Evolutionary conservation across 2,113 vertebrate genomes (phyloP), one percentile per base, ranked within the genome.

Genomic region (Myxocyprinus asiaticus): DNA sequence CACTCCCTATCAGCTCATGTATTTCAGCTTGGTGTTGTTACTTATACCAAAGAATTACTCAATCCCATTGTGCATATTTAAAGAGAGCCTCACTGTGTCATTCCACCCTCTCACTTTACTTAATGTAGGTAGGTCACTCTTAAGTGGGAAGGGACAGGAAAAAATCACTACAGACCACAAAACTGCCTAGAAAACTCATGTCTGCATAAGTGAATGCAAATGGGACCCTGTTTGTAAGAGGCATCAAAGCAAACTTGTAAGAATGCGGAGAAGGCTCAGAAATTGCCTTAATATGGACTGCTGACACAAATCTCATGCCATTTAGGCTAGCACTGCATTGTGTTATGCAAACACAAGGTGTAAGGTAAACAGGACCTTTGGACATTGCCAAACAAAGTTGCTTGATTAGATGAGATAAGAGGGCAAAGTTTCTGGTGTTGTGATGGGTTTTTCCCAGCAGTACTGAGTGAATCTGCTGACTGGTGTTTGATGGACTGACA

Each of bases 301-400:
- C 6, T n/a, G 11, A 33, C 33, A 55, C 4, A 66, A 59, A 48
- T 59, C 45, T 6, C 7, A 53, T n/a, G 0, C 58, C 73, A 85
- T 84, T 14, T 84, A 82, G 82, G 81, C 86, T 88, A 85, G 83
- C 55, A 68, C 22, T 33, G 22, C 22, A 33, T 33, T 33, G 22
- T 86, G 67, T 56, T 75, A 85, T 79, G 82, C 85, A 87, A 84
- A 88, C 79, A 42, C 81, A 78, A 87, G 80, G 77, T 67, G 67
- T 66, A 77, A 66, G 58, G 71, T 77, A 90, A 93, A 92, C 79
- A 88, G 82, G 84, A 91, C 88, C 83, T 91, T 91, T 87, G 77
- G 80, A 91, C 47, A 14, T 51, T 14, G 22, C 43, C 33, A 10
- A 51, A 53, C 47, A 17, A 65, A 65, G 73, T 65, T 86, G 85